Conservation (phyloP, 2,113 vertebrate genomes). For the Bolborhynchus lineola region DNA sequence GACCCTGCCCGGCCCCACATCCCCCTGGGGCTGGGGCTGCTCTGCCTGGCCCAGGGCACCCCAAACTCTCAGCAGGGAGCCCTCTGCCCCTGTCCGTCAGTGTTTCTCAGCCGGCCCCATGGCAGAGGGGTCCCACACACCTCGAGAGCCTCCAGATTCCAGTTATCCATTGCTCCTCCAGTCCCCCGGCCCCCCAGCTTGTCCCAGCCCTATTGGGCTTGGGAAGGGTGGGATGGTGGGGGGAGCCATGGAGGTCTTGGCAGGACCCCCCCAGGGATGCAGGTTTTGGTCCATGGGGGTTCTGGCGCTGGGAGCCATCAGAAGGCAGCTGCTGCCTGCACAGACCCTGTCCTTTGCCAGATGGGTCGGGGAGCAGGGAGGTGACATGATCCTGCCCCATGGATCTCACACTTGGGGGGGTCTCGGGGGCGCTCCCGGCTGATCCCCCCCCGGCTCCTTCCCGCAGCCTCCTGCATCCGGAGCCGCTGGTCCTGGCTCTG, state of each 20-base stretch:
- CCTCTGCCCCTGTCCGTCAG: too few species aligned
- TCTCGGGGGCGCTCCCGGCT: background rate
- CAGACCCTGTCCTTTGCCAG: background rate
- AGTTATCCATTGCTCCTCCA: background rate
- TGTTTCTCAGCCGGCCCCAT: fast-evolving
- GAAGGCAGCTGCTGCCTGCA: background rate
- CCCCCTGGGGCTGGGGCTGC: background rate
- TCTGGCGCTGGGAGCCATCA: background rate
- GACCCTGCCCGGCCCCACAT: background rate
- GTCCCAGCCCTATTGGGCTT: fast-evolving
- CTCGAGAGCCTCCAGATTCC: background rate
- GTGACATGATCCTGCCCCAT: fast-evolving
- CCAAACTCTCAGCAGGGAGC: fast-evolving
- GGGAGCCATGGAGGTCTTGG: background rate
- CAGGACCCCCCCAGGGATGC: background rate
- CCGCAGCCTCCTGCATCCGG: slow-evolving; percentile 21
- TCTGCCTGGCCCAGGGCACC: background rate
- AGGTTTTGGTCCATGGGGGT: fast-evolving
- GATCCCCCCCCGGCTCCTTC: background rate
- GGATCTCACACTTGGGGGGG: background rate
- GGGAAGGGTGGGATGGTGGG: background rate
- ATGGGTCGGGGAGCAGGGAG: background rate
- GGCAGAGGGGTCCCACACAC: background rate
- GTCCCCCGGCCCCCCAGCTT: background rate
- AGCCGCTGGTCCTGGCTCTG: background rate